Percentiles rank a stretch among this genome's conserved stretches.
Conservation (phyloP, 2,888 invertebrate species). For the Andrena camellia region DNA sequence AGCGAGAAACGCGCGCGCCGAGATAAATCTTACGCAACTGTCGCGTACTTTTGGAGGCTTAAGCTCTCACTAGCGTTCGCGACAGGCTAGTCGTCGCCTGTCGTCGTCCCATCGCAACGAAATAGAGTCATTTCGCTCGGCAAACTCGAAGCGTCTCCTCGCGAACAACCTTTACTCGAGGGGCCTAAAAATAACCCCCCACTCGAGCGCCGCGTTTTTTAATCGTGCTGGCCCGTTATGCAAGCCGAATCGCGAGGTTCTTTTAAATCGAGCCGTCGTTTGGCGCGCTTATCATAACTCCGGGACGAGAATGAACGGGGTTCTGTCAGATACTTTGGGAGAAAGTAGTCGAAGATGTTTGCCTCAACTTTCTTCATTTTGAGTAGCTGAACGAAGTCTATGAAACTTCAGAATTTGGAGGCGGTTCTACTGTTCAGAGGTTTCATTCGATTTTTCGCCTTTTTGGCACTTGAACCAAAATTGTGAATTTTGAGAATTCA, state of each 20-base stretch:
- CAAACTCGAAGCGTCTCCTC: slow-evolving; percentile 39
- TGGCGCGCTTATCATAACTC: too few species aligned
- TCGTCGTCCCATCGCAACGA: not conserved
- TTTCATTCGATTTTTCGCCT: too few species aligned
- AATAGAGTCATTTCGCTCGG: slow-evolving; percentile 34
- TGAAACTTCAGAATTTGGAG: too few species aligned
- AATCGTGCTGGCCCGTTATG: slow-evolving; percentile 41
- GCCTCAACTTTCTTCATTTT: too few species aligned
- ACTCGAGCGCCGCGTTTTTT: slow-evolving; percentile 36
- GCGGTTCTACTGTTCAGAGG: too few species aligned
- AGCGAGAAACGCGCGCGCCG: not conserved
- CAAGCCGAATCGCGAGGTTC: slow-evolving; percentile 30
- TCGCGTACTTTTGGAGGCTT: not conserved
- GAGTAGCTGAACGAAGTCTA: too few species aligned
- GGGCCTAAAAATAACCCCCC: slow-evolving; percentile 44
- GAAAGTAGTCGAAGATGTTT: too few species aligned
- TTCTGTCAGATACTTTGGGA: too few species aligned
- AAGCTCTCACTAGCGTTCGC: not conserved
- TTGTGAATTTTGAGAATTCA: too few species aligned
- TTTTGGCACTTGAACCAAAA: too few species aligned
- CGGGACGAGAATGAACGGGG: too few species aligned
- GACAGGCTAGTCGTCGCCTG: not conserved
- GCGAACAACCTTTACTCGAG: slow-evolving; percentile 28
- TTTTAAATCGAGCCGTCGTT: not conserved
- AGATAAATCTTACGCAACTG: slow-evolving; percentile 9